Base-by-base conservation (phyloP, 2,113 vertebrate genomes). In the Plestiodon gilberti region DNA sequence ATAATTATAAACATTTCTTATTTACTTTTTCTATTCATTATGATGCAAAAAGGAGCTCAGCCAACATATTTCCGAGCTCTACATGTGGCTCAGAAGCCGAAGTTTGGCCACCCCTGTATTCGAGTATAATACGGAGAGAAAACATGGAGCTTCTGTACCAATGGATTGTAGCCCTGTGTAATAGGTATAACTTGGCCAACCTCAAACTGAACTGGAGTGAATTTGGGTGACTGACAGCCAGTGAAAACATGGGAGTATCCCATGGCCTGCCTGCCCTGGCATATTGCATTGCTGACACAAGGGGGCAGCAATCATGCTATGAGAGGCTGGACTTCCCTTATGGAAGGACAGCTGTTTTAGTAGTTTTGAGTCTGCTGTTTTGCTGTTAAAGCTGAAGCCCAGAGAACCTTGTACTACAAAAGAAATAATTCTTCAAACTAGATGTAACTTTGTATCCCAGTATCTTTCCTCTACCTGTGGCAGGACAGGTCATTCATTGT, bases 311-410 rank as follows among this genome's bases (percentile, higher is more conserved):
- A 61, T 4, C n/a, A 25, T 59, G 78, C 15, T 13, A 30, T 35
- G 62, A 74, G 55, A 91, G 9, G 22, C 17, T 1, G 28, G 57
- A 2, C 1, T 33, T 84, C 75, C 30, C 83, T 83, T 82, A 15
- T 89, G 62, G 35, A 82, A n/a, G 35, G 55, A 38, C 4, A 82
- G 77, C 30, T 71, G 65, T 59, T 64, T 89, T 79, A 76, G 25
- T 62, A 75, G 3, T 82, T 85, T 81, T 28, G 15, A 70, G 7
- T 8, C 0, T 82, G 35, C n/a, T 30, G 82, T 81, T 83, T 28
- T 83, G 20, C 61, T 76, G 11, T 77, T 38, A 2, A 55, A 23
- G 74, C 65, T 9, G 38, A 82, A 82, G 57, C 76, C 57, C 17
- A n/a, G 20, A 2, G 14, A 11, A 52, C 33, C 25, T 43, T 78